These are phyloP conservation scores for Heliothis peltigera DNA, from an alignment of 2,888 invertebrate genomes.

Conservation along the genomic window DNA sequence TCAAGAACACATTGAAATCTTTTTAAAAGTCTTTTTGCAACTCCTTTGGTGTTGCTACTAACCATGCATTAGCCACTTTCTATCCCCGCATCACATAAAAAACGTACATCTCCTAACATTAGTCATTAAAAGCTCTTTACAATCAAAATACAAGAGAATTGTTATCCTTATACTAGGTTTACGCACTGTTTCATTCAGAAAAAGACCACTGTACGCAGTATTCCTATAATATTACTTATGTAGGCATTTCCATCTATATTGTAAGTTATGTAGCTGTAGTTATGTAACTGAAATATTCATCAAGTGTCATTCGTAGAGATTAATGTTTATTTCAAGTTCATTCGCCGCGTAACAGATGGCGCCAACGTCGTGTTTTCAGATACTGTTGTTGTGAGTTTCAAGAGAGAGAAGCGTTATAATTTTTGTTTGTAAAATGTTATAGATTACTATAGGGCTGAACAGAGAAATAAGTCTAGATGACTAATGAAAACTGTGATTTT, in stretches of 20 bases:
- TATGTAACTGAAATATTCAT: conserved; percentile 1
- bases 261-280: background rate
- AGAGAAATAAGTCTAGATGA: background rate
- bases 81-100: too few relatives aligned
- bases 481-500: too few relatives aligned
- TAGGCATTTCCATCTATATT: background rate
- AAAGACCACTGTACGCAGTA: too few relatives aligned
- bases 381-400: background rate
- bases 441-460: background rate
- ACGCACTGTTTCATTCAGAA: too few relatives aligned
- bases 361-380: conserved; percentile 12
- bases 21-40: too few relatives aligned
- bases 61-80: too few relatives aligned
- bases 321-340: conserved; percentile 19
- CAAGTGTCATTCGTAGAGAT: background rate
- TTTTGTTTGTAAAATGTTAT: conserved; percentile 2
- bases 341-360: conserved; percentile 36
- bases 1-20: too few relatives aligned
- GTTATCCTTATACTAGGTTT: too few relatives aligned
- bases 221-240: background rate
- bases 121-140: too few relatives aligned
- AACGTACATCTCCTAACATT: too few relatives aligned
- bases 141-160: too few relatives aligned
- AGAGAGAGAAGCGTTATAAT: background rate
- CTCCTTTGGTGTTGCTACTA: too few relatives aligned